Conservation (phyloP, 2,797 vertebrate species). For the Martes flavigula region DNA sequence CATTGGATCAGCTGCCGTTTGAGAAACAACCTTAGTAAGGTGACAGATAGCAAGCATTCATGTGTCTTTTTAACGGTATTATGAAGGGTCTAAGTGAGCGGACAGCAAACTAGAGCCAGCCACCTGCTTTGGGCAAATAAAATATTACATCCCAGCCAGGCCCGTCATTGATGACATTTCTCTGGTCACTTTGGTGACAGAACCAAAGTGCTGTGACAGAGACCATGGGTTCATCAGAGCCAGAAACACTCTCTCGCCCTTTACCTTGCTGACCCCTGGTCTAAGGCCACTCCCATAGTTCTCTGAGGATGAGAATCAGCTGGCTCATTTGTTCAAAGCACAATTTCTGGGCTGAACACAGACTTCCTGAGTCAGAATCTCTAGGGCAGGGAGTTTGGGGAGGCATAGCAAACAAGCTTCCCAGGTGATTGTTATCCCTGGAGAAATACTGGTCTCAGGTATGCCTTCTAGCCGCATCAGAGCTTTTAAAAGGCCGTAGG, state of each 20-base stretch:
- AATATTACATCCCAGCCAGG: not conserved
- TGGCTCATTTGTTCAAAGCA: not conserved
- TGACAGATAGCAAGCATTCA: not conserved
- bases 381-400: not conserved
- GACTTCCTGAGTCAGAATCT: not conserved
- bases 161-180: not conserved
- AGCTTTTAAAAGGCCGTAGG: not conserved
- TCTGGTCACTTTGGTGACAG: not conserved
- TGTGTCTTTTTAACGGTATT: not conserved
- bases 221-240: not conserved
- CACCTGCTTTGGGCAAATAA: not conserved
- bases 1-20: not conserved
- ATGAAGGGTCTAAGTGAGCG: not conserved
- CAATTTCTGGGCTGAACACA: not conserved
- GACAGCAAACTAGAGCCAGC: not conserved
- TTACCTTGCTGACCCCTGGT: not conserved
- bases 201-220: not conserved
- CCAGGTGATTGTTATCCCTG: not conserved
- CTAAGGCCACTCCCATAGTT: not conserved
- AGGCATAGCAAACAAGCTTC: not conserved
- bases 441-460: not conserved
- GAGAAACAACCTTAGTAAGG: not conserved
- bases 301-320: not conserved
- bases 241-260: not conserved
- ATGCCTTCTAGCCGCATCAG: not conserved